phyloP scores from a whole-genome alignment of 2,888 invertebrate species.

The Maniola hyperantus region DNA sequence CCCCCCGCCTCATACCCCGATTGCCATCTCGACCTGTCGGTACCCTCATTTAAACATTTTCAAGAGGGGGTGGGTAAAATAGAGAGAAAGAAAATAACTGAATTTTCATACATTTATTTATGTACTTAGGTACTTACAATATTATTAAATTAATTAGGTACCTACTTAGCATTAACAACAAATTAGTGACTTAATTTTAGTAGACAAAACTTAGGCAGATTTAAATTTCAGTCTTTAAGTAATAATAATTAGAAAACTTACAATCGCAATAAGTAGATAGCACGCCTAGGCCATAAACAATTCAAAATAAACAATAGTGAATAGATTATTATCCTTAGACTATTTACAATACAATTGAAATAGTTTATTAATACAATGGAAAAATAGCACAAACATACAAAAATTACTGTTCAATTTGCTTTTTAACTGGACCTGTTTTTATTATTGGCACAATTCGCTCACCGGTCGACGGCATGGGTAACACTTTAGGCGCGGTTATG shows the following conservation, averaged over 20 bases:
- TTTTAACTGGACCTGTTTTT: slow-evolving; percentile 82
- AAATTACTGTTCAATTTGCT: slow-evolving; percentile 46
- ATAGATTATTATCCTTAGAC: too few relatives aligned
- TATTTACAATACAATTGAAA: not conserved
- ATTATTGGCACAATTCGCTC: slow-evolving; percentile 84
- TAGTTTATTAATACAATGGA: not conserved
- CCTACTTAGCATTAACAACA: not conserved
- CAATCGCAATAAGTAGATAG: not conserved
- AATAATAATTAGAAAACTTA: not conserved
- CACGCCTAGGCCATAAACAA: not conserved
- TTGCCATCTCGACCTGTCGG: too few relatives aligned
- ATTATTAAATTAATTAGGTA: not conserved
- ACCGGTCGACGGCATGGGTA: slow-evolving; percentile 66
- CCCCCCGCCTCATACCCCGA: too few relatives aligned
- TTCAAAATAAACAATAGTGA: not conserved
- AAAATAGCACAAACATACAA: not conserved
- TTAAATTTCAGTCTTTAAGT: not conserved
- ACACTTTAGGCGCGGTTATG: slow-evolving; percentile 85
- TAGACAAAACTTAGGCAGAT: slow-evolving; percentile 4
- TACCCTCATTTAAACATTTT: too few relatives aligned
- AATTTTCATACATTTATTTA: not conserved
- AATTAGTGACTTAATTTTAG: not conserved
- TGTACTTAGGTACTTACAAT: not conserved
- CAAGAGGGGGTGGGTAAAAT: too few relatives aligned
- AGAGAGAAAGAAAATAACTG: too few relatives aligned